A percentile compares a stretch with the other conserved stretches of the same genome.
Evolutionary conservation across 2,113 vertebrate species (phyloP).

Genomic region (Ariopsis seemanni): DNA sequence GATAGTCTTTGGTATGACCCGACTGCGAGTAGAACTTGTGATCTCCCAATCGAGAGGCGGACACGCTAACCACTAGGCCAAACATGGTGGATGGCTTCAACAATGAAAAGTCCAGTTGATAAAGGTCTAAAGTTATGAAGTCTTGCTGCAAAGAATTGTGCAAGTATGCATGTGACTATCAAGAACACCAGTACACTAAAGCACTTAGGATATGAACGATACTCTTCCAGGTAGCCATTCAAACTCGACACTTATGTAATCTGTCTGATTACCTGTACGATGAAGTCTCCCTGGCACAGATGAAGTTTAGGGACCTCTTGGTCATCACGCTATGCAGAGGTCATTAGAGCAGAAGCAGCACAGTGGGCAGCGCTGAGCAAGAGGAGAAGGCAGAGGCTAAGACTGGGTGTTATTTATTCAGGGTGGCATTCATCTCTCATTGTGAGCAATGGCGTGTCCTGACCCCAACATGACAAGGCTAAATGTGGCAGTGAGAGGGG

Average conservation of each 20-base stretch:
- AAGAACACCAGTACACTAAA: neutral
- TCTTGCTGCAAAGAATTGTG: neutral
- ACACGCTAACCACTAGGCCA: constrained; percentile 32
- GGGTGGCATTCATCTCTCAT: constrained; percentile 46
- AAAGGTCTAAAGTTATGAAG: neutral
- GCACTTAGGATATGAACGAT: neutral
- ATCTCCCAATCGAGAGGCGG: neutral
- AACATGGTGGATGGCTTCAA: constrained; percentile 3
- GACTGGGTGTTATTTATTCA: constrained; percentile 53
- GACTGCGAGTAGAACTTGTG: too few species aligned
- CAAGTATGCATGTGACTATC: neutral
- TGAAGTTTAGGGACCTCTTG: constrained; percentile 15
- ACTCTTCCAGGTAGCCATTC: neutral
- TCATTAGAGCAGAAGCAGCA: constrained; percentile 33
- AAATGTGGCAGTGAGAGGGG: constrained; percentile 65
- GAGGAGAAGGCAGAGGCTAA: constrained; percentile 3
- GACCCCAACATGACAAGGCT: constrained; percentile 52
- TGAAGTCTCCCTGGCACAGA: constrained; percentile 12
- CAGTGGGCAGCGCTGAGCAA: neutral
- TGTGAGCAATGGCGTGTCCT: constrained; percentile 51
- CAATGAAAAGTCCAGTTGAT: neutral
- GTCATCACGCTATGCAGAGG: constrained; percentile 17
- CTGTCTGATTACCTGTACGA: neutral
- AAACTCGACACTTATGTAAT: neutral
- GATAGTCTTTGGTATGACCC: too few species aligned